Percentiles rank a stretch among this genome's conserved stretches.
phyloP scores from a whole-genome alignment of 1,140 invertebrate species.

The Episyrphus balteatus region DNA sequence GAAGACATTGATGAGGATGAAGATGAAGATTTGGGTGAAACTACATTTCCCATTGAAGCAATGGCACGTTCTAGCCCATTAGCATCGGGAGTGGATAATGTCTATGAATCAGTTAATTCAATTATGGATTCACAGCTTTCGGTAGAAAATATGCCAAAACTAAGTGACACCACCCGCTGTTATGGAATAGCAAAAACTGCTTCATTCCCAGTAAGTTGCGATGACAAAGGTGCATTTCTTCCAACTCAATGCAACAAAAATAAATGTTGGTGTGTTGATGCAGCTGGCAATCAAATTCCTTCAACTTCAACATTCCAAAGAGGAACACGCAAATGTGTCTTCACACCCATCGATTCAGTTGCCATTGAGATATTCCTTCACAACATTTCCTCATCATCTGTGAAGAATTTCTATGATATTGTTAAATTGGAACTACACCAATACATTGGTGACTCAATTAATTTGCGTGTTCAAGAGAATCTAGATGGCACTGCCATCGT shows the following conservation, averaged over 20 bases:
- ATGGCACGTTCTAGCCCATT: slow-evolving; percentile 10
- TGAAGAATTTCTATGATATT: slow-evolving; percentile 28
- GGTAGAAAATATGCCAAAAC: slow-evolving; percentile 13
- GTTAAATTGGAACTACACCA: slow-evolving; percentile 24
- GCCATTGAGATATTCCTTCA: slow-evolving; percentile 29
- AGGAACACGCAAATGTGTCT: slow-evolving; percentile 26
- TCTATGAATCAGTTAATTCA: slow-evolving; percentile 34
- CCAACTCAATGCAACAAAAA: slow-evolving; percentile 61
- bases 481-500: slow-evolving; percentile 26
- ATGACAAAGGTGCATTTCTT: slow-evolving; percentile 55
- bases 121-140: slow-evolving; percentile 25
- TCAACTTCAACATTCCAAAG: slow-evolving; percentile 51
- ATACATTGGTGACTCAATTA: slow-evolving; percentile 23
- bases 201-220: slow-evolving; percentile 48
- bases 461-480: slow-evolving; percentile 35
- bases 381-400: slow-evolving; percentile 14
- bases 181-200: slow-evolving; percentile 45
- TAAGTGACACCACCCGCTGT: slow-evolving; percentile 45
- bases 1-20: slow-evolving; percentile 15
- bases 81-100: slow-evolving; percentile 21
- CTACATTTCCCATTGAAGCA: not conserved
- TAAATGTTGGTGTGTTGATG: slow-evolving; percentile 75
- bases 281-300: slow-evolving; percentile 64
- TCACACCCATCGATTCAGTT: slow-evolving; percentile 30
- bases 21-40: slow-evolving; percentile 7